These are phyloP conservation scores for Notolabrus celidotus DNA, from an alignment of 2,797 vertebrate genomes.

Conservation along the genomic window DNA sequence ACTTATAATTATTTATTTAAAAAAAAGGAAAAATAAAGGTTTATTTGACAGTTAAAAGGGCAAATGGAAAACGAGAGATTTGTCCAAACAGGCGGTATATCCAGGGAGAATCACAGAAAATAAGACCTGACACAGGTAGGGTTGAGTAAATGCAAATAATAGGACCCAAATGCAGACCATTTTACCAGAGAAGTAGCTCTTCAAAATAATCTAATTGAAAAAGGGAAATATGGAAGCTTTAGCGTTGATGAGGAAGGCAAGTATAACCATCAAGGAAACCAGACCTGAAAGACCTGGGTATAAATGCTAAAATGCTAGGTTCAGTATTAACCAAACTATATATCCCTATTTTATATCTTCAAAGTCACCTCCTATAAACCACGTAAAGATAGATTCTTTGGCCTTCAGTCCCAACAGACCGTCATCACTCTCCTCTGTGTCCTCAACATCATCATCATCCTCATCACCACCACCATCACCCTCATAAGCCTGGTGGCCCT, in stretches of 20 bases:
- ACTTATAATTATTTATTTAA: not conserved
- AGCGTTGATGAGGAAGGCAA: not conserved
- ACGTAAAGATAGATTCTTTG: conserved; percentile 45
- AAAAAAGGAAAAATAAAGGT: not conserved
- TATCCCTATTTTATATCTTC: conserved; percentile 1
- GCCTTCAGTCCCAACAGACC: conserved; percentile 55
- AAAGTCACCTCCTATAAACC: conserved; percentile 7
- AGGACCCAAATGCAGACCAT: too few species aligned
- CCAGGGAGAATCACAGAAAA: too few species aligned
- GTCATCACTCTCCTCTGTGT: conserved; percentile 48
- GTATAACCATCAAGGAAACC: not conserved
- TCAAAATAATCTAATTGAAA: too few species aligned
- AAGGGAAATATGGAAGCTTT: too few species aligned
- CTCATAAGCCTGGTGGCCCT: conserved; percentile 63
- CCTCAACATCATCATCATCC: conserved; percentile 43
- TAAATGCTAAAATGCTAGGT: not conserved
- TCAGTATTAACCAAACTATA: not conserved
- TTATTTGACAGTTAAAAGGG: too few species aligned
- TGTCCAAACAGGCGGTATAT: too few species aligned
- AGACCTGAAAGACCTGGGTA: not conserved
- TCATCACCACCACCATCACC: conserved; percentile 67
- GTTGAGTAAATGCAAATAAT: too few species aligned
- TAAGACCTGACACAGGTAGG: too few species aligned
- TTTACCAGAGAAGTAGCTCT: too few species aligned
- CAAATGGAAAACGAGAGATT: too few species aligned